Evolutionary conservation across 2,888 invertebrate species (phyloP), one percentile per base, ranked within the genome.

Genomic region (Cenopis cana): DNA sequence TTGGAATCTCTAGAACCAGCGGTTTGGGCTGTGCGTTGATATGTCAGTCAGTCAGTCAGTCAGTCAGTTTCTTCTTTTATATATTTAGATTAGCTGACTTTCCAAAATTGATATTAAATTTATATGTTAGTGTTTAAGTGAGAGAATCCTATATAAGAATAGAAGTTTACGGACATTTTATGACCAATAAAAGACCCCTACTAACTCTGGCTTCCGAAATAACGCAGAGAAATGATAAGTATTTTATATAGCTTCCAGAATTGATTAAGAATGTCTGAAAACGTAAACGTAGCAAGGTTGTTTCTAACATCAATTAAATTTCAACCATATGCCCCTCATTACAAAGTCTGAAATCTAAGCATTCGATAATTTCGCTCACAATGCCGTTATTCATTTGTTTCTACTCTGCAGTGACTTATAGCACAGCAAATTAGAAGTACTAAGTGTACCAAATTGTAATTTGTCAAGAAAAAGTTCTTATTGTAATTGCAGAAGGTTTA

Each of bases 161-260:
- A 67, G 14, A 24, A 65, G 66, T 59, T 66, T 55, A 61, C 36
- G 60, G 38, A 67, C 55, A 20, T 66, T 71, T 71, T 67, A 71
- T 36, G 55, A 29, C 50, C 38, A 67, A 56, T 71, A 71, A 66
- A 70, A 61, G 14, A 24, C 55, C 38, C 17, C 49, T 20, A 20
- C 55, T 36, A 49, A 55, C 65, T 33, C 20, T 54, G 20, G 55
- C 55, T 29, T 36, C 18, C 33, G 55, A 61, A 71, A 67, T 56
- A 67, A 67, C 24, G 18, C 71, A 55, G 55, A 14, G 24, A 17
- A 66, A 60, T 71, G 67, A 71, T 71, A 71, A 70, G 60, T 67
- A 50, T 67, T 56, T 71, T 69, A 61, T 67, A 67, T 61, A 29
- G 55, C 46, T 33, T 38, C 14, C 41, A 56, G 50, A 61, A 61